Base-by-base conservation (phyloP, 2,797 vertebrate genomes). In the Pipistrellus pipistrellus region DNA sequence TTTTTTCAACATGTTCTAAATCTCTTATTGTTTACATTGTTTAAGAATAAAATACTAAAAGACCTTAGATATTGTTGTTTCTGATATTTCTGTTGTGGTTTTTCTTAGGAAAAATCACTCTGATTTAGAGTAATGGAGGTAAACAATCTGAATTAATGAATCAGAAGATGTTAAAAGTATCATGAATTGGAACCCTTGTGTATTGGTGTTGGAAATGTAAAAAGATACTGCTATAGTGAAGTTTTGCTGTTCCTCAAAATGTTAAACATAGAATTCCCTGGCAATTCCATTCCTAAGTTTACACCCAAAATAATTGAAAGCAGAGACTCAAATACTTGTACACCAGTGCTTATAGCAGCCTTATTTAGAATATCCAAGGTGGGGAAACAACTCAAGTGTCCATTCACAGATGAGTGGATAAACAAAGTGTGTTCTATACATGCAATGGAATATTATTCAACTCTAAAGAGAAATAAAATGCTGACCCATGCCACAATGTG, bases 81-180 rank as follows among this genome's bases (percentile, higher is more conserved):
- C 17, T 90, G 44, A 41, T 88, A 82, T 96, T 90, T 91, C 55
- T 76, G 2, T 78, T 73, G 21, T 85, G 25, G 15, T 57, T 75
- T 95, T 96, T 88, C 81, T 84, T 78, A 30, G 78, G 82, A 59
- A 88, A 87, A 73, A 80, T 35, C 57, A 38, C 51, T 90, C 14
- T 10, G 4, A n/a, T 81, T 92, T 93, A 86, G 23, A 90, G 12
- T 84, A 87, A 76, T 20, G 90, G 32, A 68, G 15, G 21, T 92
- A 66, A 93, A 66, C 3, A 20, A 41, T 90, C 35, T 82, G 44
- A 71, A 87, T 81, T 76, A 89, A 48, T 46, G 48, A 93, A 62
- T 92, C 4, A 38, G 86, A 55, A 48, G 89, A 89, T 80, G 30
- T 30, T 95, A 44, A 44, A 85, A 77, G 32, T 81, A 59, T 41